These are phyloP conservation scores for Hypomesus transpacificus DNA, from an alignment of 2,113 vertebrate genomes.

Conservation along the genomic window DNA sequence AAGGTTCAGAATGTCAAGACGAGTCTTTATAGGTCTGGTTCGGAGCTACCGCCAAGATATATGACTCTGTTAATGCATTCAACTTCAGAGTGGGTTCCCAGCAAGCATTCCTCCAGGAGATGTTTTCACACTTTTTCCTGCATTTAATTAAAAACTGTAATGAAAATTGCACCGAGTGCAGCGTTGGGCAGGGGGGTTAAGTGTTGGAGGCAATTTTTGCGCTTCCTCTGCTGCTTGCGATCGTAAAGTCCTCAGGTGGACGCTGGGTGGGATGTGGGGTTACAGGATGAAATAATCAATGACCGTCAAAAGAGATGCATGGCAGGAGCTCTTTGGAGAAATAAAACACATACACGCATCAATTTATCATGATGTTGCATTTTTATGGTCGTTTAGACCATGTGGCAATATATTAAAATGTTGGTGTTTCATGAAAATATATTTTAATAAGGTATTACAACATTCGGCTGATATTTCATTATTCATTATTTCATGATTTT, in stretches of 20 bases:
- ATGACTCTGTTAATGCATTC: conserved; percentile 62
- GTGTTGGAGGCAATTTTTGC: conserved; percentile 53
- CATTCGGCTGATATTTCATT: too few relatives aligned
- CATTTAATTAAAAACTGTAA: conserved; percentile 64
- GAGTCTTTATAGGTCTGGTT: too few relatives aligned
- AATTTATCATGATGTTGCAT: conserved; percentile 46
- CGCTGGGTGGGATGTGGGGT: conserved; percentile 60
- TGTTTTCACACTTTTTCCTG: conserved; percentile 59
- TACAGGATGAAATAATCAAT: conserved; percentile 62
- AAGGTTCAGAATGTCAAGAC: too few relatives aligned
- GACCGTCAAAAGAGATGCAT: conserved; percentile 60
- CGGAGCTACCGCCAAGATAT: conserved; percentile 46
- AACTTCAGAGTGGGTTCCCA: conserved; percentile 46
- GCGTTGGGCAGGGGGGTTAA: conserved; percentile 50
- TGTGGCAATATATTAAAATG: too few relatives aligned
- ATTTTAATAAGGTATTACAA: too few relatives aligned
- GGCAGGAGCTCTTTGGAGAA: conserved; percentile 42
- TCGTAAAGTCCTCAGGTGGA: conserved; percentile 61
- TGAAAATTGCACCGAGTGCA: conserved; percentile 46
- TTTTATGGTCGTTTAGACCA: too few relatives aligned
- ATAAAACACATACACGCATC: conserved; percentile 28
- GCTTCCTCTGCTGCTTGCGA: conserved; percentile 57
- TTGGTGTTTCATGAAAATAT: too few relatives aligned
- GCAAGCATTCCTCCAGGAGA: conserved; percentile 48
- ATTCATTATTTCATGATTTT: too few relatives aligned